Percentiles rank a stretch among this genome's conserved stretches.
Evolutionary conservation across 2,113 vertebrate species (phyloP).

Genomic region (Meleagris gallopavo): DNA sequence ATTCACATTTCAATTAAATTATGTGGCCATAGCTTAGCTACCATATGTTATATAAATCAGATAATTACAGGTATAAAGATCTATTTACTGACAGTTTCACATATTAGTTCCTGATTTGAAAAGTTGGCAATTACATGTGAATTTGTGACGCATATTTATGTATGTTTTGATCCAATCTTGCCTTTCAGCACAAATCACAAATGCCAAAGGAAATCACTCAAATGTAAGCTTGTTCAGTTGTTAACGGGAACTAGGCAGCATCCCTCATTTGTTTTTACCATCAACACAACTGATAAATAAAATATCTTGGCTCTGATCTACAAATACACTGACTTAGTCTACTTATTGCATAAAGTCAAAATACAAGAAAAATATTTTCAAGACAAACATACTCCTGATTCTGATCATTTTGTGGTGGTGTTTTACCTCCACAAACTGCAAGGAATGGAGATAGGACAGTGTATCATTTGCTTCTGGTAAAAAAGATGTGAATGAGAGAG

Average conservation of each 20-base stretch:
- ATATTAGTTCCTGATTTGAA: neutral
- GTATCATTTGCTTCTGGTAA: neutral
- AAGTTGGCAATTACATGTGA: neutral
- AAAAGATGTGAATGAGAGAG: neutral
- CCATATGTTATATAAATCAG: neutral
- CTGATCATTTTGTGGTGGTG: no score
- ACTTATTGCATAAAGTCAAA: neutral
- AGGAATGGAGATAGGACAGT: neutral
- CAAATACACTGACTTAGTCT: neutral
- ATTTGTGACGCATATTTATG: neutral
- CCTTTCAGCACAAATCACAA: neutral
- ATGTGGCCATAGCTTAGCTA: neutral
- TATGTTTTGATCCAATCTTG: neutral
- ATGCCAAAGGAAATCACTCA: neutral
- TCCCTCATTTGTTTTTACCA: neutral
- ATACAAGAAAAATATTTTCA: neutral
- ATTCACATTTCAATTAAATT: neutral
- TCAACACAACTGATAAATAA: neutral
- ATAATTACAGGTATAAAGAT: neutral
- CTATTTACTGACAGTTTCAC: neutral
- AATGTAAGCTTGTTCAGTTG: neutral
- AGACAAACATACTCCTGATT: neutral
- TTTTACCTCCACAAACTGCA: neutral
- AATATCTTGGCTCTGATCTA: neutral
- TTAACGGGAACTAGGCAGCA: neutral